These are phyloP conservation scores for Manis javanica DNA, from an alignment of 2,797 vertebrate genomes.

Conservation along the genomic window DNA sequence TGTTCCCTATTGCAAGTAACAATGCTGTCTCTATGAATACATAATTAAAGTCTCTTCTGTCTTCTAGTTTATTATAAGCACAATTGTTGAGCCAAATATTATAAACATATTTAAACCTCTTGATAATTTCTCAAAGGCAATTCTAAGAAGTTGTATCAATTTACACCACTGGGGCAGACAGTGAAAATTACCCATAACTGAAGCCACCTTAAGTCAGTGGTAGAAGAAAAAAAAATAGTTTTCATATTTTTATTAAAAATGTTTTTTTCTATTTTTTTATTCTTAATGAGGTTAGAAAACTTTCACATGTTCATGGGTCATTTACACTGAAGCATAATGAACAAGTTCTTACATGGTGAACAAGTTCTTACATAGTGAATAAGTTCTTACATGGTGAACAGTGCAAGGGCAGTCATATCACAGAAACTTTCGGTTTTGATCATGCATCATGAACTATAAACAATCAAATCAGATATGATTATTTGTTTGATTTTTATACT, in stretches of 20 bases:
- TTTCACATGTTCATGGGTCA: not conserved
- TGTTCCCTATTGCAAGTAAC: not conserved
- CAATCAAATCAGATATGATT: no score
- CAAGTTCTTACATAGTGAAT: no score
- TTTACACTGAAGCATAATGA: no score
- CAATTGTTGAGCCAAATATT: conserved; percentile 36
- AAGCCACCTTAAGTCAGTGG: not conserved
- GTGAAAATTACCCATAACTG: not conserved
- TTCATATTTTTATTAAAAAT: not conserved
- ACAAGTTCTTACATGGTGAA: no score
- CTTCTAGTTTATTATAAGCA: conserved; percentile 14
- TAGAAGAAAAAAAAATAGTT: no score
- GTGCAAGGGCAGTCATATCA: no score
- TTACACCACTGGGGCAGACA: not conserved
- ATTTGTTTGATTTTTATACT: no score
- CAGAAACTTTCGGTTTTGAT: no score
- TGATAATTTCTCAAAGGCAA: not conserved
- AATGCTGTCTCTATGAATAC: not conserved
- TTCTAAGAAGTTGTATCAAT: not conserved
- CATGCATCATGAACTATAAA: no score
- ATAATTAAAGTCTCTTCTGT: not conserved
- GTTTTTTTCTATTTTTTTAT: conserved; percentile 30
- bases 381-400: no score
- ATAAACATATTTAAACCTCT: not conserved
- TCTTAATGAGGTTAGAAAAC: not conserved